These are phyloP conservation scores for Drosophila obscura DNA, from an alignment of 1,140 invertebrate species.

Conservation along the genomic window DNA sequence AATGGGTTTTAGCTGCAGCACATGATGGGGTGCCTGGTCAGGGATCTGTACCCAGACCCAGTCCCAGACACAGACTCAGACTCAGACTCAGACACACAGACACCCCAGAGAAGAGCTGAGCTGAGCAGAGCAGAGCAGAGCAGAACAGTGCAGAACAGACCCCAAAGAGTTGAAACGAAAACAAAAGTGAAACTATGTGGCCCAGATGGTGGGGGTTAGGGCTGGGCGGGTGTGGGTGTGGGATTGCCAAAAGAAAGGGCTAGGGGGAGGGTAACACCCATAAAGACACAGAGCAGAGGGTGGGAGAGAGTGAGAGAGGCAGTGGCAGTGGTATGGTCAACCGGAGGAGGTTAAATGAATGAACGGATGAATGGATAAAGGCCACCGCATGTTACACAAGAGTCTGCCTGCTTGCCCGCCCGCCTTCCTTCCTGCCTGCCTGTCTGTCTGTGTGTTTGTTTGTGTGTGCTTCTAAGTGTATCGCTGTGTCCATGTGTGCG, in stretches of 20 bases:
- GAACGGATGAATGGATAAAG: slow-evolving; percentile 81
- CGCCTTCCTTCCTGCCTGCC: too few species aligned
- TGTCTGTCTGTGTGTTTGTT: background rate
- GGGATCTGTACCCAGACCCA: too few species aligned
- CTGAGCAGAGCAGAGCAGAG: too few species aligned
- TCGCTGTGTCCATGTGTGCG: slow-evolving; percentile 29
- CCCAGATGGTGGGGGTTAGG: slow-evolving; percentile 10
- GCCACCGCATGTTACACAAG: slow-evolving; percentile 78
- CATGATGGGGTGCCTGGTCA: too few species aligned
- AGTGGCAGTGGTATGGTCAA: slow-evolving; percentile 53
- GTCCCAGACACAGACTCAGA: too few species aligned
- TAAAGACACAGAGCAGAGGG: slow-evolving; percentile 24
- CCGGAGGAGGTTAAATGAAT: slow-evolving; percentile 74
- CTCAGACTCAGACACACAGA: too few species aligned
- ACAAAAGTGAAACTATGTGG: slow-evolving; percentile 78
- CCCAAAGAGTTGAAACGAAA: slow-evolving; percentile 64
- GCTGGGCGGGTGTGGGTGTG: background rate
- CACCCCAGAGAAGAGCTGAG: too few species aligned
- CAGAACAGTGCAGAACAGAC: slow-evolving; percentile 57
- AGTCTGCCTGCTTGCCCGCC: slow-evolving; percentile 42
- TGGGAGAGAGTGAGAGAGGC: background rate
- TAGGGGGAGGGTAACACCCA: slow-evolving; percentile 28
- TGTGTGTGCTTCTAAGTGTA: background rate
- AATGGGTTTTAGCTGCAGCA: background rate
- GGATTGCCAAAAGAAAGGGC: background rate